phyloP scores from a whole-genome alignment of 23 tunicate species.

The Corella eumyota region DNA sequence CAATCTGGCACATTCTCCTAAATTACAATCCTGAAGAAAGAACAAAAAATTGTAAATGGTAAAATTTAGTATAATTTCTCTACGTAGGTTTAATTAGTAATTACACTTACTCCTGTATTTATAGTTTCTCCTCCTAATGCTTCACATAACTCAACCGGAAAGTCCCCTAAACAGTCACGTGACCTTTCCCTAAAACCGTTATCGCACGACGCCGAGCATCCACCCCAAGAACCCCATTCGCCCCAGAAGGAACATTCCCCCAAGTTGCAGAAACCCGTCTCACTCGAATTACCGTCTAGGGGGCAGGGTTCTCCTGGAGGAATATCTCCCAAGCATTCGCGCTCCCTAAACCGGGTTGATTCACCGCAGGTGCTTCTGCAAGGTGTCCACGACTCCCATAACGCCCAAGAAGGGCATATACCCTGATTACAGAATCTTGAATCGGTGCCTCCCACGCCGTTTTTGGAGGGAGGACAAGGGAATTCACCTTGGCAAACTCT shows the following conservation, averaged over 20 bases:
- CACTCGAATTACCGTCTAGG: constrained; percentile 1
- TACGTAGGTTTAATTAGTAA: neutral
- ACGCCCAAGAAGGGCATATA: constrained; percentile 33
- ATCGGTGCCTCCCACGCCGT: constrained; percentile 25
- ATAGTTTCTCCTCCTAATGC: constrained; percentile 7
- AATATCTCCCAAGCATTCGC: constrained; percentile 50
- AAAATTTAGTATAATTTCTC: too few relatives aligned
- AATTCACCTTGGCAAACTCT: constrained; percentile 62
- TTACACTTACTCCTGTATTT: neutral
- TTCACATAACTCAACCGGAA: constrained; percentile 21
- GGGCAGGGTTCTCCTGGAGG: constrained; percentile 8
- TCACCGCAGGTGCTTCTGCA: constrained; percentile 34
- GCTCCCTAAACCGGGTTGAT: constrained; percentile 4
- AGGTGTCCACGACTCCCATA: constrained; percentile 23
- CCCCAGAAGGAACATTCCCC: constrained; percentile 37
- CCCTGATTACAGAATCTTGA: constrained; percentile 18
- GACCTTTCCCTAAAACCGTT: constrained; percentile 22
- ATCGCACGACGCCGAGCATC: constrained; percentile 18
- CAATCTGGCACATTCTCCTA: constrained; percentile 21
- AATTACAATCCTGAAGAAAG: constrained; percentile 19
- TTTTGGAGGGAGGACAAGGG: constrained; percentile 19
- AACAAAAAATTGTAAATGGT: neutral
- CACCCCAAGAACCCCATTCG: constrained; percentile 30
- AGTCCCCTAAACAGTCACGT: constrained; percentile 50
- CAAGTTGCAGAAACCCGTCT: constrained; percentile 6